A percentile compares a stretch with the other conserved stretches of the same genome.
Evolutionary conservation across 2,113 vertebrate species (phyloP).

Genomic region (Brachirus orientalis): DNA sequence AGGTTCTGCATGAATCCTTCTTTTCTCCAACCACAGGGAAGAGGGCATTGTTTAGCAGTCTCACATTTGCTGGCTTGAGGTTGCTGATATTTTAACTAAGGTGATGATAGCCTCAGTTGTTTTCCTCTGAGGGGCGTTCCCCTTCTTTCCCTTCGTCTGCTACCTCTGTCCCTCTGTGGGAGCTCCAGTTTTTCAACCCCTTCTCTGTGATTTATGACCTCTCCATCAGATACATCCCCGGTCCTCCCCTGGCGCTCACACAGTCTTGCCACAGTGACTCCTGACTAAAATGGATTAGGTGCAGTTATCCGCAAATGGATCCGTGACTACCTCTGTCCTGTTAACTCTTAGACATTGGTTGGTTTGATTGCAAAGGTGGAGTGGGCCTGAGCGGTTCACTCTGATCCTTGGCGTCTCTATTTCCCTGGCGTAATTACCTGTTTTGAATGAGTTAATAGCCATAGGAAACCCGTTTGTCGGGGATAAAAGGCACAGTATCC

Average conservation of each 20-base stretch:
- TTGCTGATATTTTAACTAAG: constrained; percentile 71
- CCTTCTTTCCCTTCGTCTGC: constrained; percentile 22
- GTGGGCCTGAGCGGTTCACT: constrained; percentile 53
- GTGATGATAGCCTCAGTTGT: constrained; percentile 73
- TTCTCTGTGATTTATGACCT: constrained; percentile 75
- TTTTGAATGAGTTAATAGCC: constrained; percentile 80
- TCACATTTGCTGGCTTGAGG: constrained; percentile 44
- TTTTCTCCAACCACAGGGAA: constrained; percentile 41
- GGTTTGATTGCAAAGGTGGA: constrained; percentile 73
- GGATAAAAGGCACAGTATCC: constrained; percentile 79
- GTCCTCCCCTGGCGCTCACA: constrained; percentile 37
- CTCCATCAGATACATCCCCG: constrained; percentile 70
- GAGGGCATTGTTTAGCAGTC: constrained; percentile 57
- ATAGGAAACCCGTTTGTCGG: constrained; percentile 69
- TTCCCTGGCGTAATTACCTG: constrained; percentile 77
- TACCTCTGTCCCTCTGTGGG: constrained; percentile 55
- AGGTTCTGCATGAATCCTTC: constrained; percentile 52
- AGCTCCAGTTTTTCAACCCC: constrained; percentile 73
- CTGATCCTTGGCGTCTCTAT: constrained; percentile 58
- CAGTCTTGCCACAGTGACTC: constrained; percentile 56
- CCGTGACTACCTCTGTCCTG: constrained; percentile 59
- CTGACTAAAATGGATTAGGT: constrained; percentile 78
- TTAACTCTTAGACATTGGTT: constrained; percentile 27
- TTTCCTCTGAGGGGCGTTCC: constrained; percentile 50
- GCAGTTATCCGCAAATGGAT: constrained; percentile 81